Evolutionary conservation across 2,888 invertebrate species (phyloP), one percentile per base, ranked within the genome.

Genomic region (Drosophila anomelani): DNA sequence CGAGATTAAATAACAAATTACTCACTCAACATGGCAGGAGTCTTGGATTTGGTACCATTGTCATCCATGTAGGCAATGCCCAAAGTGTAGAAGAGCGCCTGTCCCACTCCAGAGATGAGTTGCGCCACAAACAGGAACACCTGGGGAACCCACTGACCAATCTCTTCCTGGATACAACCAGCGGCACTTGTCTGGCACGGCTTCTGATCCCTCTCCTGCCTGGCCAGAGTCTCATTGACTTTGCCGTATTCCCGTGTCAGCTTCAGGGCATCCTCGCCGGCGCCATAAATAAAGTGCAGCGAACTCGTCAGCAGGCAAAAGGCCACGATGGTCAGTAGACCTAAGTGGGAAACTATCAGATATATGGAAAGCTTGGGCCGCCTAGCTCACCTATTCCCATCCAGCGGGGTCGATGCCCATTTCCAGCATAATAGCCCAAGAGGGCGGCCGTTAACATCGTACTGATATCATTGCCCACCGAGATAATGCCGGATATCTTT

Each of bases 11-110:
- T 9, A 23, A 4, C 1, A 8, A 23, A n/a, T 3, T n/a, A 92
- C 93, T 93, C 91, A 94, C 95, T 95, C 58, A 95, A 93, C 70
- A 95, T 92, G 13, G 94, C 94, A 0, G 95, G 95, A 1, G 95
- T 94, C 82, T 95, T 95, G 4, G 95, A 94, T 87, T 95, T 95
- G 79, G 95, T 94, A 38, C 95, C 94, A 85, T 95, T 96, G 84
- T 96, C 95, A 84, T 96, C 96, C 94, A 95, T 94, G 87, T 95
- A 95, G 2, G 95, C 94, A 13, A 95, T 93, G 0, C 95, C 95
- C n/a, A 95, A 92, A 0, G 94, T 95, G 85, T 94, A 95, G 87
- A 94, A 95, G 0, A 95, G 91, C 3, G 95, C 94, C 51, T 95
- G 94, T n/a, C 95, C 95, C 46, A 95, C 93, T 3, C 95, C 95